Conservation (phyloP, 1,140 invertebrate species). For the Metopolophium dirhodum region DNA sequence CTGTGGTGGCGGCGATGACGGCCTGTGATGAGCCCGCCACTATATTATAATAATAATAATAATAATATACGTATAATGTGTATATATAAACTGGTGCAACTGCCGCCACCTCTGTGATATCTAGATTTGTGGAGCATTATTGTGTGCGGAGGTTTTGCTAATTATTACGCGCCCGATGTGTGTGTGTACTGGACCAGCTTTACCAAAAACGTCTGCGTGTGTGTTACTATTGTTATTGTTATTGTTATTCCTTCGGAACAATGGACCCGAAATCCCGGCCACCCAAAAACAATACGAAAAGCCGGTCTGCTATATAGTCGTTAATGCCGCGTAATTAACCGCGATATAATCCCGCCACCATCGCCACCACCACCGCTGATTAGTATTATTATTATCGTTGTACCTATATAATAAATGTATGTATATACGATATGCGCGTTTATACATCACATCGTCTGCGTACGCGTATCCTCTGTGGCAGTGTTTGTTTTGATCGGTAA, state of each 20-base stretch:
- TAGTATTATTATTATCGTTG: background rate
- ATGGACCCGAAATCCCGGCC: constrained; percentile 25
- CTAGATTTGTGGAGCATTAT: constrained; percentile 30
- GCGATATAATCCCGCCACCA: constrained; percentile 25
- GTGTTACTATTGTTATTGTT: constrained; percentile 44
- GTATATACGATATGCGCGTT: no score
- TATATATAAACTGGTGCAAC: background rate
- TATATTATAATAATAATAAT: background rate
- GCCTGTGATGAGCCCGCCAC: background rate
- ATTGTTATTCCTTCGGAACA: constrained; percentile 50
- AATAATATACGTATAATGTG: background rate
- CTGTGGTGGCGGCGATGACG: background rate
- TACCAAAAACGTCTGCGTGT: constrained; percentile 12
- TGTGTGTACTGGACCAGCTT: background rate
- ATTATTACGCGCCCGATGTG: background rate
- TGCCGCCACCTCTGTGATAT: constrained; percentile 19
- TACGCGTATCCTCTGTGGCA: background rate
- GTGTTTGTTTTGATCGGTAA: background rate
- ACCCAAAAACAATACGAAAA: constrained; percentile 47
- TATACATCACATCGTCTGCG: background rate
- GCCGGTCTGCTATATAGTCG: background rate
- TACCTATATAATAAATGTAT: background rate
- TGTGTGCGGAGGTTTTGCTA: background rate
- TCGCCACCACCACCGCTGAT: background rate
- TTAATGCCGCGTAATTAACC: constrained; percentile 55